Percentiles rank a stretch among this genome's conserved stretches.
Evolutionary conservation across 2,888 invertebrate species (phyloP).

Genomic region (Euphydryas editha): DNA sequence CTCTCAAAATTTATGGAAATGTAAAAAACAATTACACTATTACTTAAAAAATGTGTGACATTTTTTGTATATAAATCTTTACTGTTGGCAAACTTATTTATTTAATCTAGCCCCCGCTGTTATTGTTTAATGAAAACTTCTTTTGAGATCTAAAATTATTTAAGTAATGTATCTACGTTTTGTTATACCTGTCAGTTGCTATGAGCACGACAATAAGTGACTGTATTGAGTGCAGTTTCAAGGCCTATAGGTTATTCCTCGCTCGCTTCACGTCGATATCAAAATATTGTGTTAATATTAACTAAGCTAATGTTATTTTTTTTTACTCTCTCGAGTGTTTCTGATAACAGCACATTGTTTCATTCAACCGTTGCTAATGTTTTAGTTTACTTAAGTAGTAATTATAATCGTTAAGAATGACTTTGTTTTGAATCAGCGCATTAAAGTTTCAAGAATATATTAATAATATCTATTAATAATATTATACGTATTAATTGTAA

Average conservation of each 20-base stretch:
- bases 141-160: not conserved
- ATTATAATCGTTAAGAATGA: not conserved
- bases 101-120: no score
- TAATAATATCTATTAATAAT: not conserved
- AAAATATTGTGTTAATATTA: no score
- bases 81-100: no score
- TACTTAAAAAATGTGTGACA: no score
- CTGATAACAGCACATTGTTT: constrained; percentile 6
- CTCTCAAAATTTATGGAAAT: no score
- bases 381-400: not conserved
- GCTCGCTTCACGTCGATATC: not conserved
- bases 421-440: not conserved
- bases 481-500: not conserved
- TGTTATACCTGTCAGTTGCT: not conserved
- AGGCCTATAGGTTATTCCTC: not conserved
- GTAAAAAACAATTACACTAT: no score
- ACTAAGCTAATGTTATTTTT: not conserved
- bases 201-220: not conserved
- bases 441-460: not conserved
- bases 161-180: not conserved
- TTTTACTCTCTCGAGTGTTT: not conserved
- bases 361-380: constrained; percentile 9
- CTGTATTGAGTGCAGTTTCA: not conserved
- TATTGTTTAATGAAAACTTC: no score
- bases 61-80: no score